These are phyloP conservation scores for Platichthys flesus DNA, from an alignment of 2,113 vertebrate genomes.

Conservation along the genomic window DNA sequence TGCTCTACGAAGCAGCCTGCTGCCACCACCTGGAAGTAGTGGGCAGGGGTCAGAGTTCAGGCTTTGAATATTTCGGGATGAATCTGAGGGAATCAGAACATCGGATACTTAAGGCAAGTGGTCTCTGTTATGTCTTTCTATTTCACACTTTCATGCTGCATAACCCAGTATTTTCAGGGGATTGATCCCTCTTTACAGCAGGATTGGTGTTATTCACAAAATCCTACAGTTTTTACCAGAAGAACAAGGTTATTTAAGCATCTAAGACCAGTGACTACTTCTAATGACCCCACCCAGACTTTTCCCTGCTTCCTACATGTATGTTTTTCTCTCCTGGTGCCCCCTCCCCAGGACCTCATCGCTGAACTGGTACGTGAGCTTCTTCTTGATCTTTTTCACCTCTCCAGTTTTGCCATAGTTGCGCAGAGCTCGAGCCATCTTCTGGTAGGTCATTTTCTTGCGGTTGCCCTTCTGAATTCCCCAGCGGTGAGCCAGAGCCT, in stretches of 20 bases:
- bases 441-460: slow-evolving; percentile 99
- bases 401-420: slow-evolving; percentile 99
- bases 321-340: slow-evolving; percentile 88
- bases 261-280: slow-evolving; percentile 13
- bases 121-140: too few relatives aligned
- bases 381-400: slow-evolving; percentile 99
- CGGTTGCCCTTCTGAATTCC: slow-evolving; percentile 98
- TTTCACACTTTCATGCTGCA: background rate
- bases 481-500: slow-evolving; percentile 95
- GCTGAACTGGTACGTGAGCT: slow-evolving; percentile 99
- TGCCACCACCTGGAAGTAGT: background rate
- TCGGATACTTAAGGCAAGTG: too few relatives aligned
- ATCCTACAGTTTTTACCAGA: slow-evolving; percentile 19
- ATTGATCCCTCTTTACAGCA: slow-evolving; percentile 10
- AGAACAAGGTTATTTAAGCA: slow-evolving; percentile 13
- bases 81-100: background rate
- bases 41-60: too few relatives aligned
- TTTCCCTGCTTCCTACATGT: slow-evolving; percentile 74
- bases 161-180: background rate
- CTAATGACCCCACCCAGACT: background rate
- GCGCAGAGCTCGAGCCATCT: slow-evolving; percentile 97
- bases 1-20: background rate
- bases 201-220: slow-evolving; percentile 7
- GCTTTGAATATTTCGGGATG: background rate
- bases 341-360: slow-evolving; percentile 94